phyloP scores from a whole-genome alignment of 2,113 vertebrate genomes.

The Apaloderma vittatum region DNA sequence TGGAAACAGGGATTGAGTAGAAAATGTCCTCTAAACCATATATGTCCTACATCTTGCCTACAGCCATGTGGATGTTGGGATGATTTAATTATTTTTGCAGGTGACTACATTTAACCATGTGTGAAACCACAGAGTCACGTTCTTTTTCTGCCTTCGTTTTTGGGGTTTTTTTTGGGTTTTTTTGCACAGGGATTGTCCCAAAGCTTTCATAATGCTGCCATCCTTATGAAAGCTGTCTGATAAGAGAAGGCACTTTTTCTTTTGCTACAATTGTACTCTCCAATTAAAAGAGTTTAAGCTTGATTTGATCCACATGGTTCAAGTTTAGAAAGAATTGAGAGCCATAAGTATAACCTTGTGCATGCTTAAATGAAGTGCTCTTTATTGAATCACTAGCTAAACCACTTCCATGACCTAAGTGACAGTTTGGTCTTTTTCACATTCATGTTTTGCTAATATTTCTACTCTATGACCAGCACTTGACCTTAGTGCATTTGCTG shows the following conservation, averaged over 20 bases:
- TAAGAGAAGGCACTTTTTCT: background rate
- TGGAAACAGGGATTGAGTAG: background rate
- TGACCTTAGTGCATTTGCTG: background rate
- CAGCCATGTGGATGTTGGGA: background rate
- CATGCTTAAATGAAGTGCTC: background rate
- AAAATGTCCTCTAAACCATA: background rate
- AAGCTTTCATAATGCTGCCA: background rate
- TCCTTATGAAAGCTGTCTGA: background rate
- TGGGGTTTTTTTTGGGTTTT: too few relatives aligned
- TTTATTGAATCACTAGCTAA: background rate
- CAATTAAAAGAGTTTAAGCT: background rate
- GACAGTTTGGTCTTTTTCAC: background rate
- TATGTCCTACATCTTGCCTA: background rate
- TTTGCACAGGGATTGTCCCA: background rate
- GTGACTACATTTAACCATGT: background rate
- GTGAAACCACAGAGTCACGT: background rate
- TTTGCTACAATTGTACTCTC: background rate
- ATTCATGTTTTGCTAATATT: background rate
- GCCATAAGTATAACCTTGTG: background rate
- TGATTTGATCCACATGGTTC: background rate
- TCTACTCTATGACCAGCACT: background rate
- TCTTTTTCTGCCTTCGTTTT: background rate
- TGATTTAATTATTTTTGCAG: background rate
- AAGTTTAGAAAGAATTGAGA: background rate
- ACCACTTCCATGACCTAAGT: background rate